Evolutionary conservation across 2,888 invertebrate species (phyloP), one percentile per base, ranked within the genome.

Genomic region (Cephonodes hylas): DNA sequence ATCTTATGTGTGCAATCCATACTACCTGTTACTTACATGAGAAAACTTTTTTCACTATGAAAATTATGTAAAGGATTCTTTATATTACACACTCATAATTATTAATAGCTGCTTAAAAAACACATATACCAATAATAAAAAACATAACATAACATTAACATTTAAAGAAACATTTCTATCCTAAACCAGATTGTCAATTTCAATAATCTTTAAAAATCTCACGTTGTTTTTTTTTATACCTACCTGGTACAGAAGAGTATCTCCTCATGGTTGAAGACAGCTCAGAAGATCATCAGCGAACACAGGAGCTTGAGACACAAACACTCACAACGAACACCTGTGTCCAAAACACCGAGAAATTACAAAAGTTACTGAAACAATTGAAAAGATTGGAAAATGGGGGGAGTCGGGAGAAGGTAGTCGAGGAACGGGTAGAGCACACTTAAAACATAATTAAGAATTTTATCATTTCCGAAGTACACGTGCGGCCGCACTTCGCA

Each of bases 201-300:
- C n/a, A n/a, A n/a, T n/a, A n/a, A n/a, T n/a, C n/a, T n/a, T n/a
- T n/a, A n/a, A n/a, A n/a, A n/a, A n/a, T n/a, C n/a, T n/a, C n/a
- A n/a, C n/a, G n/a, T n/a, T n/a, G n/a, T n/a, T n/a, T n/a, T n/a
- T n/a, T n/a, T n/a, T 18, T 8, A 18, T 18, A 31, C 61, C 67
- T 73, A 91, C 91, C 91, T 91, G 91, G 88, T 72, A 86, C 72
- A 67, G 88, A 81, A 70, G 83, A 77, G 71, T 91, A 89, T 76
- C 83, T 81, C 73, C 84, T 86, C 91, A 91, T 91, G 59, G 70
- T 73, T 62, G 78, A 66, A 71, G 72, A 63, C 62, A 66, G 72
- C 75, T 83, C 84, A 85, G 80, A 72, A 76, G 80, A 71, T 69
- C 84, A 86, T 88, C 87, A 83, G 85, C 88, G 73, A 77, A 77